A percentile compares a stretch with the other conserved stretches of the same genome.
These are phyloP conservation scores for Palaemon carinicauda DNA, from an alignment of 1,140 invertebrate species.

Conservation along the genomic window DNA sequence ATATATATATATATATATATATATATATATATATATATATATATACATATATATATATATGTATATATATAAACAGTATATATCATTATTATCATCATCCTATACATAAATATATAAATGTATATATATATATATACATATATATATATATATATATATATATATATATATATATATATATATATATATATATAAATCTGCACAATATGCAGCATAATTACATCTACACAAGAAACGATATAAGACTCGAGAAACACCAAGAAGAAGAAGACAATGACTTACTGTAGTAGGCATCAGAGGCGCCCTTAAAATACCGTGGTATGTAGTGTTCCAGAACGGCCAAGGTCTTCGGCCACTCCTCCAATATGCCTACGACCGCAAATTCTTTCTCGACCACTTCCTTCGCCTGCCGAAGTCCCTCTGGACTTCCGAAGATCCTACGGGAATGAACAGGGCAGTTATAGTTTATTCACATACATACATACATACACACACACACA, in stretches of 20 bases:
- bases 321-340: conserved; percentile 59
- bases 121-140: background rate
- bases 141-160: background rate
- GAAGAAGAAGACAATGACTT: background rate
- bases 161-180: background rate
- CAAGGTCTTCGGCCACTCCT: conserved; percentile 60
- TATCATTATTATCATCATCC: background rate
- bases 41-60: background rate
- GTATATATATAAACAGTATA: background rate
- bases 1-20: too few relatives aligned
- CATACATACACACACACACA: too few relatives aligned
- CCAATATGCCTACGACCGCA: conserved; percentile 60
- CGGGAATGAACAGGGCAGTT: too few relatives aligned
- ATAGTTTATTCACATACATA: too few relatives aligned
- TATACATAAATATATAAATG: too few relatives aligned
- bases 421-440: background rate
- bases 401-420: conserved; percentile 60
- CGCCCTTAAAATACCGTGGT: conserved; percentile 59
- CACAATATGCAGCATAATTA: too few relatives aligned
- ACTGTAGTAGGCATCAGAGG: conserved; percentile 26
- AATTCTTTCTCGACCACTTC: conserved; percentile 61
- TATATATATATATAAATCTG: background rate
- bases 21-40: background rate
- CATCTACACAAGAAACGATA: too few relatives aligned
- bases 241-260: too few relatives aligned